phyloP scores from a whole-genome alignment of 2,797 vertebrate species.

The Oreonectes daqikongensis region DNA sequence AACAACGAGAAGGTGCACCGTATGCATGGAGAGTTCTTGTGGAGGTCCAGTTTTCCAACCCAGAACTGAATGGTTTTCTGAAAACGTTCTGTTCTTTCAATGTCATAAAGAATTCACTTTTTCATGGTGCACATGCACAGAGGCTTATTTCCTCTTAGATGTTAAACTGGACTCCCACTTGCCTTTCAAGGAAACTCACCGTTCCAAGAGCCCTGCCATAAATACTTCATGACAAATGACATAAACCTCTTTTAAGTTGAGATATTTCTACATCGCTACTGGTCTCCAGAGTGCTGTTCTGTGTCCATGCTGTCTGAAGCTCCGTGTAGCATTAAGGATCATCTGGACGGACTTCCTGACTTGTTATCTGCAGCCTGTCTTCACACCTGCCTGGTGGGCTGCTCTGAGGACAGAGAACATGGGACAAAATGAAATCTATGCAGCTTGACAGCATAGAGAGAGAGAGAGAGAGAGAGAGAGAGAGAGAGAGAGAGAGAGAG shows the following conservation, averaged over 20 bases:
- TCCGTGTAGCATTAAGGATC: constrained; percentile 68
- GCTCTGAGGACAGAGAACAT: constrained; percentile 11
- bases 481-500: no score
- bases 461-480: no score
- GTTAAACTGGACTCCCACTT: constrained; percentile 54
- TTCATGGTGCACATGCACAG: background rate
- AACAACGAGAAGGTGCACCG: no score
- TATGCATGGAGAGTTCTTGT: background rate
- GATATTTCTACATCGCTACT: constrained; percentile 78
- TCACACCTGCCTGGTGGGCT: constrained; percentile 24
- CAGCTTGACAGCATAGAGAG: background rate
- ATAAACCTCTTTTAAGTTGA: constrained; percentile 74
- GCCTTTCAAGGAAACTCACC: constrained; percentile 53
- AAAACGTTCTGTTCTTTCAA: background rate
- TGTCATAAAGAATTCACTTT: no score
- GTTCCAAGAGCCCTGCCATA: constrained; percentile 73
- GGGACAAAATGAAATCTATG: background rate
- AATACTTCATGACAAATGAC: constrained; percentile 78
- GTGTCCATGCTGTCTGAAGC: constrained; percentile 63
- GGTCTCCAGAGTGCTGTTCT: constrained; percentile 74
- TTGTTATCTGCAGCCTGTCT: constrained; percentile 59
- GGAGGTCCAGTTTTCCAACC: background rate
- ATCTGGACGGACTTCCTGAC: constrained; percentile 62
- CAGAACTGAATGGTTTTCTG: no score
- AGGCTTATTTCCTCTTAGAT: constrained; percentile 42